These are phyloP conservation scores for Rhodeus uyekii DNA, from an alignment of 2,797 vertebrate species.

Conservation along the genomic window DNA sequence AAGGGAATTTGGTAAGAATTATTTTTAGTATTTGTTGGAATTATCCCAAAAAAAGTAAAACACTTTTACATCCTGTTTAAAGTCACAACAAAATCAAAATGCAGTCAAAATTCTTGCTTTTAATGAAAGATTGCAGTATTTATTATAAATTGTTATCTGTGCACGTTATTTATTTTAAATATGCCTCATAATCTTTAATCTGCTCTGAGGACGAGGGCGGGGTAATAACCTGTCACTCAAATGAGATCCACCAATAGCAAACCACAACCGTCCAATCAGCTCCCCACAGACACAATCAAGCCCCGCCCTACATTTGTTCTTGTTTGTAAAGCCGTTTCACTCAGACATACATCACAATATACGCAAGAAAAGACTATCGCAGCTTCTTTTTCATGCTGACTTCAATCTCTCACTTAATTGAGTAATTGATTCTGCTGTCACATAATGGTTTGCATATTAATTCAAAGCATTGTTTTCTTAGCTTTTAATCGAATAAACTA, in stretches of 20 bases:
- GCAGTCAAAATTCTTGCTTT: background rate
- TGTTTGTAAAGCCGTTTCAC: background rate
- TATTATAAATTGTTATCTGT: background rate
- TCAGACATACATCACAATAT: background rate
- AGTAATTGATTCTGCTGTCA: too few relatives aligned
- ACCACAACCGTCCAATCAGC: background rate
- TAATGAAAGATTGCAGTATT: background rate
- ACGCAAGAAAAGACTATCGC: background rate
- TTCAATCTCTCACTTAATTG: background rate
- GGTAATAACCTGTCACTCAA: background rate
- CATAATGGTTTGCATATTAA: background rate
- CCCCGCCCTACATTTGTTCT: background rate
- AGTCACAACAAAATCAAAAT: background rate
- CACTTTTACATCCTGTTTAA: background rate
- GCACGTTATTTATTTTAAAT: too few relatives aligned
- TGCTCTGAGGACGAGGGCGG: background rate
- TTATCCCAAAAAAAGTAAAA: background rate
- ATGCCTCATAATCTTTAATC: too few relatives aligned
- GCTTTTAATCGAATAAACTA: background rate
- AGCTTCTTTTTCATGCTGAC: background rate
- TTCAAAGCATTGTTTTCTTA: background rate
- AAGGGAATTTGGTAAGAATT: background rate
- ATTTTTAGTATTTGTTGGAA: background rate
- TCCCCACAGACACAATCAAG: background rate
- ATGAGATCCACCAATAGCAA: background rate